These are phyloP conservation scores for Cantharis flavilabris DNA, from an alignment of 2,888 invertebrate species.

Conservation along the genomic window DNA sequence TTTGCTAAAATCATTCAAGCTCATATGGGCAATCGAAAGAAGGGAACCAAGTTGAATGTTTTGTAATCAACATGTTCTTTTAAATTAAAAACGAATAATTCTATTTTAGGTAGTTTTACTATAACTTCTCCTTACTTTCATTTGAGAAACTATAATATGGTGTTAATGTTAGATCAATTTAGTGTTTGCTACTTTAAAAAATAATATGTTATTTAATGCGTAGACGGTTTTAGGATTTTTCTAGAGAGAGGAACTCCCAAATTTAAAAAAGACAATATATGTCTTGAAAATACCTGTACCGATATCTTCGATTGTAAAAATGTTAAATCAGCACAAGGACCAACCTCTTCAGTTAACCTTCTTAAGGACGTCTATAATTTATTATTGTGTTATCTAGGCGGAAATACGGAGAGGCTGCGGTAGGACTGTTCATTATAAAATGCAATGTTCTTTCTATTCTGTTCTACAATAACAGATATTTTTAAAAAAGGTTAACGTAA, in stretches of 20 bases:
- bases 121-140: neutral
- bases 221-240: neutral
- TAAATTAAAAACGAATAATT: neutral
- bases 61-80: constrained; percentile 25
- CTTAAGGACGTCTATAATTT: no score
- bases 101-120: neutral
- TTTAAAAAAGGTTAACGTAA: no score
- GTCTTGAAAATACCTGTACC: no score
- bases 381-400: no score
- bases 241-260: neutral
- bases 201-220: neutral
- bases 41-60: constrained; percentile 60
- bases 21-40: constrained; percentile 74
- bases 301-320: no score
- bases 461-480: no score
- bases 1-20: constrained; percentile 76
- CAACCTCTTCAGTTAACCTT: no score
- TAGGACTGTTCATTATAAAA: no score
- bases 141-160: neutral
- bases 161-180: neutral
- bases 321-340: no score
- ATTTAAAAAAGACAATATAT: neutral
- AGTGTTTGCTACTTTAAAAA: neutral
- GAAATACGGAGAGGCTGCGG: no score
- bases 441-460: no score